These are phyloP conservation scores for Silurus aristotelis DNA, from an alignment of 2,797 vertebrate genomes.

Conservation along the genomic window DNA sequence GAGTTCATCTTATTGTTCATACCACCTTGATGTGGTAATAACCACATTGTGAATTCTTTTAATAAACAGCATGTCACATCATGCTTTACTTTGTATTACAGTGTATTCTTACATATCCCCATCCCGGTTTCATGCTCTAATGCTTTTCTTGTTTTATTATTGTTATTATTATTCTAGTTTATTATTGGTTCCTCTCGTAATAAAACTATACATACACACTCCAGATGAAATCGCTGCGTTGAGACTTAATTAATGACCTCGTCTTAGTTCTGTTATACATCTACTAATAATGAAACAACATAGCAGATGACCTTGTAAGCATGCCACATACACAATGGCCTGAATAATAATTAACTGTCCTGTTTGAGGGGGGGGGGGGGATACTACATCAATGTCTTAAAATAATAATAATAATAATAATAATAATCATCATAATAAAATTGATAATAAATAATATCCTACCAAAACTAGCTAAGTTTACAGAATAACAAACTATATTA, in stretches of 20 bases:
- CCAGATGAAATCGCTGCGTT: background rate
- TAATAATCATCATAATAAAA: background rate
- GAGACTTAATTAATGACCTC: background rate
- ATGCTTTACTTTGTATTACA: background rate
- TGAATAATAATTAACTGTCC: conserved; percentile 8
- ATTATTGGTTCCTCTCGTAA: background rate
- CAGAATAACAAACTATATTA: background rate
- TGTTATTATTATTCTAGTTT: background rate
- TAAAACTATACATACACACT: conserved; percentile 2
- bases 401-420: background rate
- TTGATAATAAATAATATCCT: background rate
- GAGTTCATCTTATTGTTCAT: background rate
- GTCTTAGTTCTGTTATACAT: background rate
- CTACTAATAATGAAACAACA: conserved; percentile 8
- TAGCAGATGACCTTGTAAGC: conserved; percentile 22
- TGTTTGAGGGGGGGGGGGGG: background rate
- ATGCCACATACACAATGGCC: background rate
- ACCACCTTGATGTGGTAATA: background rate
- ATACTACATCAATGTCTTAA: background rate
- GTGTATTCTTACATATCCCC: background rate
- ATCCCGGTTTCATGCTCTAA: background rate
- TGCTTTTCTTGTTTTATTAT: background rate
- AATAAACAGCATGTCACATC: background rate
- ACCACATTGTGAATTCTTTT: background rate
- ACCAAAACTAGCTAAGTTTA: too few species aligned